Conservation (phyloP, 2,888 invertebrate species). For the Lumbricus terrestris region DNA sequence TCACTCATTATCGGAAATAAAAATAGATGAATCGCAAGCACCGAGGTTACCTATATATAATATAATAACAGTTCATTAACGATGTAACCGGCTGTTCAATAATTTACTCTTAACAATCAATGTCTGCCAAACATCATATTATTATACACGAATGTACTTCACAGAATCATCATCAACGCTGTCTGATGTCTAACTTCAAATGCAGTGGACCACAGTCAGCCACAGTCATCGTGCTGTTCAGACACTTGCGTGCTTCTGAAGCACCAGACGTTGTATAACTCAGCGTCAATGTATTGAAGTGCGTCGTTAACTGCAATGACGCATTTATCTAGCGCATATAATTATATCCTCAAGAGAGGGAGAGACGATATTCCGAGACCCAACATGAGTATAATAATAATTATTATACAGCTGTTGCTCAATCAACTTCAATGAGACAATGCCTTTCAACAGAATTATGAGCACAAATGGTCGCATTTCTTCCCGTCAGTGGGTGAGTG, state of each 20-base stretch:
- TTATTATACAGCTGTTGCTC: neutral
- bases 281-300: too few species aligned
- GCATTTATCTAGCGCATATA: neutral
- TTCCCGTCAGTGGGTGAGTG: too few species aligned
- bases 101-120: neutral
- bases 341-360: neutral
- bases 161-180: neutral
- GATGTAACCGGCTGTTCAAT: neutral
- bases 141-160: neutral
- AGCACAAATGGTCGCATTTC: too few species aligned
- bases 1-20: neutral
- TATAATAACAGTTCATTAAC: too few species aligned
- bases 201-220: neutral
- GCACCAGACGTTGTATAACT: neutral
- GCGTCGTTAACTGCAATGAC: neutral
- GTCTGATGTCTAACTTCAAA: neutral
- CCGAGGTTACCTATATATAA: neutral
- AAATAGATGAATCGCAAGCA: neutral
- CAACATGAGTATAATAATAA: too few species aligned
- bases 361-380: neutral
- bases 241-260: neutral
- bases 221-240: neutral
- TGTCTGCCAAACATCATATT: neutral
- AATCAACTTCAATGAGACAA: neutral
- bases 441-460: neutral